Conservation (phyloP, 2,113 vertebrate genomes). For the Natator depressus region DNA sequence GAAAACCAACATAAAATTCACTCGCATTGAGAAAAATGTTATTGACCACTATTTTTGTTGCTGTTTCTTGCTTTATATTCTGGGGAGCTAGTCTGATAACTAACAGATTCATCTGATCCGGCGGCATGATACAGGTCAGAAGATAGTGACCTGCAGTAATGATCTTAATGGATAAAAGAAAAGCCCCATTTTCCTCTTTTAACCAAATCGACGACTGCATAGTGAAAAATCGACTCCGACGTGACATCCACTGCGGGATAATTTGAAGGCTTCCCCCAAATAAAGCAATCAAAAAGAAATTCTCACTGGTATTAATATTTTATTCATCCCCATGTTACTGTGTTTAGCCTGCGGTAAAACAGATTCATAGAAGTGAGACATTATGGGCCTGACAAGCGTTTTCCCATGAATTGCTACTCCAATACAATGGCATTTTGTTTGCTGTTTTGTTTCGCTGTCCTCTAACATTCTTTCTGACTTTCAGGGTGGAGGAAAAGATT, state of each 20-base stretch:
- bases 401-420: slow-evolving; percentile 83
- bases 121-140: neutral
- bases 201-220: neutral
- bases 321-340: slow-evolving; percentile 69
- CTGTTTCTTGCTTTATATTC: neutral
- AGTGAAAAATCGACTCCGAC: neutral
- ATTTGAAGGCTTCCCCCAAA: slow-evolving; percentile 16
- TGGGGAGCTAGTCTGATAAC: neutral
- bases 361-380: slow-evolving; percentile 80
- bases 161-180: neutral
- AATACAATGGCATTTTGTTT: slow-evolving; percentile 94
- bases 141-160: neutral
- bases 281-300: slow-evolving; percentile 63
- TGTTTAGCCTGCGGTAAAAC: slow-evolving; percentile 79
- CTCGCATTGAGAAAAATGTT: neutral
- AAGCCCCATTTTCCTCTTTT: neutral
- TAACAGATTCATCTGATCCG: neutral
- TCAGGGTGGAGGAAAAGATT: slow-evolving; percentile 37
- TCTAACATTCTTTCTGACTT: slow-evolving; percentile 87
- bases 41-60: neutral
- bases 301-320: slow-evolving; percentile 65
- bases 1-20: neutral
- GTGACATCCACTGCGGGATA: neutral
- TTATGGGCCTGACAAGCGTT: slow-evolving; percentile 82
- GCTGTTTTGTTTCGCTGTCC: slow-evolving; percentile 86